Conservation (phyloP, 2,888 invertebrate genomes). For the Chirona hameri region DNA sequence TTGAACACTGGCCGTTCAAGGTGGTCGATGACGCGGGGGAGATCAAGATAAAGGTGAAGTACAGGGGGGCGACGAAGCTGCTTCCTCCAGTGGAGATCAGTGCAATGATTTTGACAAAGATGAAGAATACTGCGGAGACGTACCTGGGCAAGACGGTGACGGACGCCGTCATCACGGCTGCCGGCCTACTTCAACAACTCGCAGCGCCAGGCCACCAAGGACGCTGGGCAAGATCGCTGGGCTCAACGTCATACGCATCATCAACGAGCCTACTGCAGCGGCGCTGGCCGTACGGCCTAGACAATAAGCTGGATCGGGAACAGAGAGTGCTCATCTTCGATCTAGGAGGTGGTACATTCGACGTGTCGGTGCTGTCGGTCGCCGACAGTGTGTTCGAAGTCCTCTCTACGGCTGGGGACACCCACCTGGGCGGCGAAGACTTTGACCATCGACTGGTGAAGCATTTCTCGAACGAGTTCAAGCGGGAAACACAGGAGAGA, state of each 20-base stretch:
- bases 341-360: conserved; percentile 71
- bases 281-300: conserved; percentile 53
- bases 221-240: conserved; percentile 61
- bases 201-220: conserved; percentile 87
- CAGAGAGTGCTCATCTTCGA: conserved; percentile 53
- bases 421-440: conserved; percentile 89
- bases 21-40: conserved; percentile 69
- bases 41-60: conserved; percentile 61
- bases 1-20: conserved; percentile 92
- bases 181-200: conserved; percentile 89
- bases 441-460: conserved; percentile 87
- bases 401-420: conserved; percentile 92
- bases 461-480: conserved; percentile 85
- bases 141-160: conserved; percentile 77
- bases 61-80: conserved; percentile 81
- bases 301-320: conserved; percentile 50
- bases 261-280: conserved; percentile 52
- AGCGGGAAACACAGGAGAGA: conserved; percentile 92
- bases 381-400: conserved; percentile 91
- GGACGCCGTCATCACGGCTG: conserved; percentile 83
- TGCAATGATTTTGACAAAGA: conserved; percentile 69
- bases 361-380: conserved; percentile 90
- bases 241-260: conserved; percentile 52
- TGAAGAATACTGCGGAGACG: conserved; percentile 72
- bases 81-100: conserved; percentile 90